Percentiles rank a stretch among this genome's conserved stretches.
phyloP scores from a whole-genome alignment of 2,113 vertebrate species.

The Lampris incognitus region DNA sequence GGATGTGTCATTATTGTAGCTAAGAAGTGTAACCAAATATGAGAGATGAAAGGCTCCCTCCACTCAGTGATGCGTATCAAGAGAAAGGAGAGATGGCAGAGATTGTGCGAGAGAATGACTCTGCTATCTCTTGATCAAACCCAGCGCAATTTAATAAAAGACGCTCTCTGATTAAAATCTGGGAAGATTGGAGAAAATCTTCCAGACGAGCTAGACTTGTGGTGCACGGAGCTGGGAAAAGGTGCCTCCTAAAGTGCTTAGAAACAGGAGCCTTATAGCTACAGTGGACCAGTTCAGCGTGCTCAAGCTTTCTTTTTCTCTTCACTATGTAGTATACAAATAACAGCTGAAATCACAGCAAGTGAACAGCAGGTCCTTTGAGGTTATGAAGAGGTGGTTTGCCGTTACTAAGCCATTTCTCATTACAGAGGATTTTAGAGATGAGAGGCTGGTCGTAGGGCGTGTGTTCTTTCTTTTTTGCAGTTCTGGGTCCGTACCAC shows the following conservation, averaged over 20 bases:
- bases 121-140: conserved; percentile 41
- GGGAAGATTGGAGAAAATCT: conserved; percentile 27
- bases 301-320: conserved; percentile 23
- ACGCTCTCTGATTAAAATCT: conserved; percentile 16
- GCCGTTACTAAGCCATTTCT: conserved; percentile 55
- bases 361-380: conserved; percentile 52
- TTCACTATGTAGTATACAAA: conserved; percentile 28
- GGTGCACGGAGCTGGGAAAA: background rate
- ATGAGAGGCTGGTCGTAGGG: conserved; percentile 23
- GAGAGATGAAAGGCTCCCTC: conserved; percentile 35
- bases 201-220: conserved; percentile 7
- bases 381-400: conserved; percentile 45
- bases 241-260: conserved; percentile 7
- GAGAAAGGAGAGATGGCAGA: conserved; percentile 34
- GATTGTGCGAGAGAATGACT: conserved; percentile 51
- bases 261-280: conserved; percentile 34
- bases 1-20: conserved; percentile 50
- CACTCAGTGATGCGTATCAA: conserved; percentile 52
- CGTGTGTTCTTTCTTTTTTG: conserved; percentile 55
- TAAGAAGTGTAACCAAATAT: conserved; percentile 37
- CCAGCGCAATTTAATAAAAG: conserved; percentile 2
- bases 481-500: conserved; percentile 76
- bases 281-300: conserved; percentile 13
- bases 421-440: conserved; percentile 57
- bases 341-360: conserved; percentile 36